These are phyloP conservation scores for Caenorhabditis elegans DNA, from an alignment of 1,140 invertebrate genomes.

Conservation along the genomic window WBcel235 BX284604.4:12446001-12446500, in stretches of 20 bases:
- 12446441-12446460: not conserved
- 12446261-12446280: not conserved
- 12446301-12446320: not conserved
- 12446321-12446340: not conserved
- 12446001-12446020: no score
- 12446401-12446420: not conserved
- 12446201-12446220: not conserved
- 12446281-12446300: not conserved
- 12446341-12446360: not conserved
- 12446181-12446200: not conserved
- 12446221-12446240: not conserved
- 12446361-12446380: not conserved
- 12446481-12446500: not conserved
- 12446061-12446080: no score
- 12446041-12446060: no score
- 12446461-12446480: conserved; percentile 12
- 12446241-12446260: not conserved
- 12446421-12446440: not conserved
- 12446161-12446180: no score
- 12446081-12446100: no score
- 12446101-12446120: no score
- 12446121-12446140: no score
- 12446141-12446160: no score
- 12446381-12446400: not conserved
- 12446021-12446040: no score